These are phyloP conservation scores for Pristionchus fissidentatus DNA, from an alignment of 2,888 invertebrate species.

Conservation along the genomic window DNA sequence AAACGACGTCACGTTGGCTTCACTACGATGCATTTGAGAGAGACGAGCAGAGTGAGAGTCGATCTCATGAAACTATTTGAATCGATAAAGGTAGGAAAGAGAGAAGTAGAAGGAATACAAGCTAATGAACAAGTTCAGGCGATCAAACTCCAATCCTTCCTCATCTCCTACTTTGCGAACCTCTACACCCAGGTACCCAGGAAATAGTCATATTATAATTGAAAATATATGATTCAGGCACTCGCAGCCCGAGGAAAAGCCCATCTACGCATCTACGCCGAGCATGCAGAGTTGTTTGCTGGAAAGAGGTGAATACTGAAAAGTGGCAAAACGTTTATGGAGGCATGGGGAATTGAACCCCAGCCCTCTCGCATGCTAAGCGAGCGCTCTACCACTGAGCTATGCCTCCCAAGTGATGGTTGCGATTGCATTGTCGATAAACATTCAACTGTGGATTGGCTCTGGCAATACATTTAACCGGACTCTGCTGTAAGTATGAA, in stretches of 20 bases:
- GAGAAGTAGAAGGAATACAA: not conserved
- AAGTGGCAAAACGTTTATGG: not conserved
- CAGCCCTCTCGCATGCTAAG: slow-evolving; percentile 31
- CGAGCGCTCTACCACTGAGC: slow-evolving; percentile 31
- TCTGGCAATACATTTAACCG: not conserved
- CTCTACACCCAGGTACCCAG: slow-evolving; percentile 46
- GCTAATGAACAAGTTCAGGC: not conserved
- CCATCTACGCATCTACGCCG: slow-evolving; percentile 41
- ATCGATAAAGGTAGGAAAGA: slow-evolving; percentile 34
- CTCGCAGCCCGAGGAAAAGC: not conserved
- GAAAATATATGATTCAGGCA: not conserved
- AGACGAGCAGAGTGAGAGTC: slow-evolving; percentile 34
- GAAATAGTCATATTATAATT: not conserved
- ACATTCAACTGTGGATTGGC: not conserved
- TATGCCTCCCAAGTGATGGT: slow-evolving; percentile 4
- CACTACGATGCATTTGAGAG: slow-evolving; percentile 42
- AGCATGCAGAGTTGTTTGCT: not conserved
- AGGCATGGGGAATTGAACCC: slow-evolving; percentile 38
- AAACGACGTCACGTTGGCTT: slow-evolving; percentile 29
- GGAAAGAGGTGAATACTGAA: not conserved
- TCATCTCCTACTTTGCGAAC: slow-evolving; percentile 52
- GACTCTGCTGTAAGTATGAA: not conserved
- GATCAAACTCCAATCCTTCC: slow-evolving; percentile 46
- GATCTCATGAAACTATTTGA: slow-evolving; percentile 49
- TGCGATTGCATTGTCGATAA: not conserved